Conservation (phyloP, 2,888 invertebrate genomes). For the Drosophila neotestacea region DNA sequence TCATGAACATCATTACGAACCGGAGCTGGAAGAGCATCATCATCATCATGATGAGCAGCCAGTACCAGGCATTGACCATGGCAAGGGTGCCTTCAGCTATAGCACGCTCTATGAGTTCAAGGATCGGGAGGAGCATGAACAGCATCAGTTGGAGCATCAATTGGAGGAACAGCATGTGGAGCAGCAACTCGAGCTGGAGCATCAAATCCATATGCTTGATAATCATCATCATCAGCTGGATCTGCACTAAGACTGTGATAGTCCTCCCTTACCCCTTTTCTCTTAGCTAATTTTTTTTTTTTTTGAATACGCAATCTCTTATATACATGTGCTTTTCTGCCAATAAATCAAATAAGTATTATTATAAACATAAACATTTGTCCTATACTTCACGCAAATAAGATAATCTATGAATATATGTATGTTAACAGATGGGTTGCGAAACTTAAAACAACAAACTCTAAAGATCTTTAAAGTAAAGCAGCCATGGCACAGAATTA, state of each 20-base stretch:
- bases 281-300: constrained; percentile 43
- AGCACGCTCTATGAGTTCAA: constrained; percentile 82
- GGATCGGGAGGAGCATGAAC: constrained; percentile 71
- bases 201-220: constrained; percentile 39
- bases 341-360: constrained; percentile 49
- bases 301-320: not conserved
- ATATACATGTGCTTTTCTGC: constrained; percentile 25
- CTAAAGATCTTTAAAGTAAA: no score
- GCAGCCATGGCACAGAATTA: no score
- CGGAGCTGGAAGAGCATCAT: constrained; percentile 40
- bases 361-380: not conserved
- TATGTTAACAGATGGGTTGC: no score
- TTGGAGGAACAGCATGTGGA: constrained; percentile 61
- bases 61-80: constrained; percentile 82
- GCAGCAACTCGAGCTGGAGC: constrained; percentile 59
- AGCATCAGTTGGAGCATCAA: constrained; percentile 63
- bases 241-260: constrained; percentile 49
- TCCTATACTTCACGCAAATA: no score
- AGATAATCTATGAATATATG: no score
- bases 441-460: no score
- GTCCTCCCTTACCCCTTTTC: constrained; percentile 8
- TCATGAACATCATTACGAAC: constrained; percentile 62
- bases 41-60: constrained; percentile 67
- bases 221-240: constrained; percentile 43
- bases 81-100: constrained; percentile 84